Evolutionary conservation across 1,140 invertebrate genomes (phyloP), one percentile per base, ranked within the genome.

Genomic region (Asbolus verrucosus): DNA sequence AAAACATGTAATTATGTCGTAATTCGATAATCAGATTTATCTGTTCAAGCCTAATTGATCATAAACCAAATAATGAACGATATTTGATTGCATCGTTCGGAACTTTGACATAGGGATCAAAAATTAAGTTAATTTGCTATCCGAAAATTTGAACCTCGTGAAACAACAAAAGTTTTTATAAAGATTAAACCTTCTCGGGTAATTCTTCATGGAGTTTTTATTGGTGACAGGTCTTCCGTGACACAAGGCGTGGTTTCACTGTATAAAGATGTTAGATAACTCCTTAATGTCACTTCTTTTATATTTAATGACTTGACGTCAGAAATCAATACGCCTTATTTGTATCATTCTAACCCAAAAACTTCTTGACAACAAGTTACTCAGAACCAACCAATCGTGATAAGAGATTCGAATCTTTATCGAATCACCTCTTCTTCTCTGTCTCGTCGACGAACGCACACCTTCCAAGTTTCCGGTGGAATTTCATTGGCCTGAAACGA

Each of bases 221-320:
- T 71, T 71, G 70, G 70, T 54, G 59, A 60, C 15, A 33, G 24
- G 59, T 69, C 66, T 71, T 69, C 65, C 70, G 70, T 71, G 70
- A 71, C 70, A 63, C 46, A 43, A 63, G 70, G 70, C 70, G 70
- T 50, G 36, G 66, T 65, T 21, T 62, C 39, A 9, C 18, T 16
- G 41, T 59, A 71, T 67, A 41, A 71, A 66, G 46, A 39, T 68
- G 70, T 54, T 54, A 54, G 46, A 69, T 71, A 68, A 69, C 46
- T 24, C 14, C 39, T 54, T 65, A 68, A 69, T 71, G 36, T 50
- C 60, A 43, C 15, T 70, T 61, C 54, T 70, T 70, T 39, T 38
- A 46, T 46, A 69, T 60, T 61, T 33, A n/a, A 54, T 54, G 21
- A 27, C 46, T 9, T 54, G 46, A 19, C 43, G 15, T 19, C 13